These are phyloP conservation scores for Phymastichus coffea DNA, from an alignment of 1,140 invertebrate species.

Conservation along the genomic window DNA sequence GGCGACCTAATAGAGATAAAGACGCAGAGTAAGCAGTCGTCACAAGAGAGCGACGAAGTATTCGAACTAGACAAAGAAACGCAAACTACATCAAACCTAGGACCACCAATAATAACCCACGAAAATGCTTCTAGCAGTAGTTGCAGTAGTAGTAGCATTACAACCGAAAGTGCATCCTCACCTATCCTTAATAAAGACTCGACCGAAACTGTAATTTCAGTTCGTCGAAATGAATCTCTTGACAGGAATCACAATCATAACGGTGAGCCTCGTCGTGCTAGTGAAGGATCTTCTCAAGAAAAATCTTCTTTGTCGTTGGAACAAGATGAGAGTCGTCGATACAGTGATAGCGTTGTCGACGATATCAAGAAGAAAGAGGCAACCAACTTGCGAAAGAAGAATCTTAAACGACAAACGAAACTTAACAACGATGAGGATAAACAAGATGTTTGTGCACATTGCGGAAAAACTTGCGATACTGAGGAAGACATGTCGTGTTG, in stretches of 20 bases:
- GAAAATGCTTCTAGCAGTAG: background rate
- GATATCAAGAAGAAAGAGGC: background rate
- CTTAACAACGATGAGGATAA: slow-evolving; percentile 29
- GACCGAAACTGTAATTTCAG: background rate
- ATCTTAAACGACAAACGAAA: slow-evolving; percentile 42
- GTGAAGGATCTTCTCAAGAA: slow-evolving; percentile 32
- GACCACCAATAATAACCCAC: slow-evolving; percentile 18
- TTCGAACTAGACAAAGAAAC: background rate
- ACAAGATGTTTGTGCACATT: slow-evolving; percentile 8
- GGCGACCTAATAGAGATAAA: slow-evolving; percentile 55
- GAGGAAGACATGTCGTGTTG: slow-evolving; percentile 27
- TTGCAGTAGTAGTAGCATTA: background rate
- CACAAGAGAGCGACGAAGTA: background rate
- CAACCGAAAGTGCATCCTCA: background rate
- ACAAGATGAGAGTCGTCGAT: slow-evolving; percentile 32
- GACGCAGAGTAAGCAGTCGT: background rate
- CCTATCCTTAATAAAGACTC: slow-evolving; percentile 1
- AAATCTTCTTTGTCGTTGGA: background rate
- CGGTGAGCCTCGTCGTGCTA: slow-evolving; percentile 39
- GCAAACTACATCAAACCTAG: background rate
- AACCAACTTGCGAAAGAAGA: slow-evolving; percentile 30
- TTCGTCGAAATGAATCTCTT: too few relatives aligned
- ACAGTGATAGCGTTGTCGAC: slow-evolving; percentile 38
- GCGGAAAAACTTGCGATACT: slow-evolving; percentile 15
- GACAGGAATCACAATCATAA: too few relatives aligned